Conservation (phyloP, 2,888 invertebrate species). For the Pyrocoelia pectoralis region DNA sequence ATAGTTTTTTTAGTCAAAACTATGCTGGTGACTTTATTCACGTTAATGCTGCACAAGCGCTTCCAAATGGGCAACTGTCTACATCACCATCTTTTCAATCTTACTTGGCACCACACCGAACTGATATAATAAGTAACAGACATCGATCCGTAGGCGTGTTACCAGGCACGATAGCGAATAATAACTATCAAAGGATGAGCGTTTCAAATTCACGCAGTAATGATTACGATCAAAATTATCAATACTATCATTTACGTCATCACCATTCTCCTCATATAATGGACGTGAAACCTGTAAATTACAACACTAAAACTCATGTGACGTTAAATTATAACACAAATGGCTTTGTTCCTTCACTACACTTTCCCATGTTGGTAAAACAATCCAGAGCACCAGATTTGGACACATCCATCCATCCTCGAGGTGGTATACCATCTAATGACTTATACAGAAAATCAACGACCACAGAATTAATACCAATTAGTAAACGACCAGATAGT, state of each 20-base stretch:
- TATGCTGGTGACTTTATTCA: background rate
- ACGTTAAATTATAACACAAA: conserved; percentile 1
- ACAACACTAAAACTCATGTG: background rate
- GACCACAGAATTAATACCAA: background rate
- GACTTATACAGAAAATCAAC: background rate
- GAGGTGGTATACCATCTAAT: background rate
- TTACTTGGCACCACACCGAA: background rate
- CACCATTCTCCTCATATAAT: background rate
- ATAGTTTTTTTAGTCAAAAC: background rate
- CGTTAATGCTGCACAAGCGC: background rate
- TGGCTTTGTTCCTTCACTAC: conserved; percentile 10
- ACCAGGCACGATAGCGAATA: background rate
- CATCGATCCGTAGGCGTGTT: background rate
- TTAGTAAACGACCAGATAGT: conserved; percentile 3
- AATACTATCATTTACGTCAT: background rate
- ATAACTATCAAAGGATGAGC: background rate
- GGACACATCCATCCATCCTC: background rate
- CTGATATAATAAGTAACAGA: background rate
- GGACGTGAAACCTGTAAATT: background rate
- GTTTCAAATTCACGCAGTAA: background rate
- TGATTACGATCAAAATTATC: conserved; percentile 3
- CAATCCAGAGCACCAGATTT: background rate
- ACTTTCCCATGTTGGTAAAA: background rate
- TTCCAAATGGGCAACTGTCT: background rate
- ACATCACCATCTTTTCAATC: background rate